Conservation (phyloP, 2,888 invertebrate species). For the Gonocerus acuteangulatus region DNA sequence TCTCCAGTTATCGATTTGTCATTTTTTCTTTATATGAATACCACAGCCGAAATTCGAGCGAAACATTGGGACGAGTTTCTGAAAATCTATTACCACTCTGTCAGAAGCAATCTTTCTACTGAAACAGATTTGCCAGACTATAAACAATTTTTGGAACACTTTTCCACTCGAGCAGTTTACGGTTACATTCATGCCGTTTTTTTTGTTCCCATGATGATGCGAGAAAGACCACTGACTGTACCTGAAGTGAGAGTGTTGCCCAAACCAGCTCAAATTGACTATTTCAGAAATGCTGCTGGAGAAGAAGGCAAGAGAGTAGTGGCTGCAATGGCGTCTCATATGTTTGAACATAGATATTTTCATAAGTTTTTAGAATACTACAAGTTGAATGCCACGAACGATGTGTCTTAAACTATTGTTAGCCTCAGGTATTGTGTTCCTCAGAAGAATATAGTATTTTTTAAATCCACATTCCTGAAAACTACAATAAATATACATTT, state of each 20-base stretch:
- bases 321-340: not conserved
- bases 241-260: not conserved
- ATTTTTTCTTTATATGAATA: conserved; percentile 43
- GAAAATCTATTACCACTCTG: conserved; percentile 38
- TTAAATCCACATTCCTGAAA: too few species aligned
- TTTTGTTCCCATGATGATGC: conserved; percentile 33
- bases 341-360: not conserved
- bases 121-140: conserved; percentile 13
- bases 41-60: conserved; percentile 39
- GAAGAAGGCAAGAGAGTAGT: conserved; percentile 1
- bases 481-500: too few species aligned
- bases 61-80: conserved; percentile 40
- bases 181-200: conserved; percentile 30
- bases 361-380: not conserved
- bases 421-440: too few species aligned
- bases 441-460: too few species aligned
- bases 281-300: not conserved
- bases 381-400: too few species aligned
- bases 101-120: conserved; percentile 20
- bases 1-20: conserved; percentile 43
- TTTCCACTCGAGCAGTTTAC: conserved; percentile 29
- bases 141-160: conserved; percentile 19
- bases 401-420: too few species aligned
- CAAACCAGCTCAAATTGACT: not conserved
- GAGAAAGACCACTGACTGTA: too few species aligned